Evolutionary conservation across 2,888 invertebrate genomes (phyloP).

Genomic region (Parnassius orleans): DNA sequence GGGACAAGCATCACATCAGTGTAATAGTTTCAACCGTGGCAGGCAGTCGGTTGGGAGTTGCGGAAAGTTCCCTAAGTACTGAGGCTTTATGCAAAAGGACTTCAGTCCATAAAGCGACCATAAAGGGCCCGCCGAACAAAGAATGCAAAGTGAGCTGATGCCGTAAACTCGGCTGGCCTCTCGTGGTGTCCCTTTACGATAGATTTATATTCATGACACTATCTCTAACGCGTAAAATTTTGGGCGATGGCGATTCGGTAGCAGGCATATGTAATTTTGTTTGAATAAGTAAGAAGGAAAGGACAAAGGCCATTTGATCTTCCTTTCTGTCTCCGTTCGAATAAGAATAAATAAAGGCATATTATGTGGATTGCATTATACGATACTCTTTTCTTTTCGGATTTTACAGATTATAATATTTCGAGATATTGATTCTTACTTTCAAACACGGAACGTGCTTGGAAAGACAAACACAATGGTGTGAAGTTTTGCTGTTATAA

Average conservation of each 20-base stretch:
- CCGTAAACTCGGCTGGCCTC: slow-evolving; percentile 68
- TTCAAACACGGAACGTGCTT: slow-evolving; percentile 14
- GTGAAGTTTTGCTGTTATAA: not conserved
- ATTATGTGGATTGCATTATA: slow-evolving; percentile 65
- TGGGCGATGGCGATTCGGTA: slow-evolving; percentile 78
- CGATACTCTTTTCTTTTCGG: slow-evolving; percentile 57
- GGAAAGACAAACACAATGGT: not conserved
- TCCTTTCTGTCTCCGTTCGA: slow-evolving; percentile 53
- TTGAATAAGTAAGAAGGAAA: slow-evolving; percentile 79
- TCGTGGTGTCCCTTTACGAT: slow-evolving; percentile 76
- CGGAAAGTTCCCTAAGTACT: slow-evolving; percentile 41
- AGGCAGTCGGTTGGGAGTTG: slow-evolving; percentile 21
- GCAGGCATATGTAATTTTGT: slow-evolving; percentile 81
- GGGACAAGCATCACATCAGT: slow-evolving; percentile 12
- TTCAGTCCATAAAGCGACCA: slow-evolving; percentile 74
- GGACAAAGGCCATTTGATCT: slow-evolving; percentile 80
- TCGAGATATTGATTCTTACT: slow-evolving; percentile 59
- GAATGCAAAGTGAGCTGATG: slow-evolving; percentile 78
- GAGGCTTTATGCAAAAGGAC: slow-evolving; percentile 74
- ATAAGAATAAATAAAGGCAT: slow-evolving; percentile 69
- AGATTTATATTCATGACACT: slow-evolving; percentile 81
- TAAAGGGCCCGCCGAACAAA: slow-evolving; percentile 72
- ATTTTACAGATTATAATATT: slow-evolving; percentile 62
- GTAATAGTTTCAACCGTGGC: slow-evolving; percentile 29
- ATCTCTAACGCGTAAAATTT: slow-evolving; percentile 79